Conservation (phyloP, 2,113 vertebrate species). For the Eira barbara region DNA sequence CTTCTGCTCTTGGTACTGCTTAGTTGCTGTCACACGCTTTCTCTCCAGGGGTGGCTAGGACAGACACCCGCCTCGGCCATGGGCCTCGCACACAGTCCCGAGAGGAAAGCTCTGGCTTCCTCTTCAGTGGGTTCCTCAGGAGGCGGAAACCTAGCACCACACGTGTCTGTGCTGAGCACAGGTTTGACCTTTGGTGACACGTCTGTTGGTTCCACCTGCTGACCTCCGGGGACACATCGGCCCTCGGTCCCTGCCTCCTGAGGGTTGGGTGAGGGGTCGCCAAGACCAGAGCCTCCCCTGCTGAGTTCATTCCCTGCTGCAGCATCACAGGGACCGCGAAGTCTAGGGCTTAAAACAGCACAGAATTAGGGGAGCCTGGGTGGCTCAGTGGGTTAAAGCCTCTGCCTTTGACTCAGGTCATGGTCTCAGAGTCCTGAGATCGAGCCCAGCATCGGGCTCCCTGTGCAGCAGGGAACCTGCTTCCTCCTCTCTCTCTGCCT, state of each 20-base stretch:
- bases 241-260: background rate
- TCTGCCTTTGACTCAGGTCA: no score
- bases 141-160: background rate
- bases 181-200: no score
- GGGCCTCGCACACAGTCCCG: background rate
- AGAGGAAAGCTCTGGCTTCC: background rate
- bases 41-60: no score
- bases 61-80: background rate
- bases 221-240: background rate
- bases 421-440: no score
- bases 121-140: background rate
- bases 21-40: accelerated
- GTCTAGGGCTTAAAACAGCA: background rate
- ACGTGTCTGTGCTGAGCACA: background rate
- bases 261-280: background rate
- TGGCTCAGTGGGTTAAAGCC: no score
- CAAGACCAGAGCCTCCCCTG: background rate
- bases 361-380: no score
- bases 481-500: no score
- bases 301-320: background rate
- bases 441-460: no score
- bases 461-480: no score
- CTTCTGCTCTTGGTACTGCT: background rate
- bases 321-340: background rate
- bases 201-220: no score